Base-by-base conservation (phyloP, 2,888 invertebrate genomes). In the Thalpophila matura region DNA sequence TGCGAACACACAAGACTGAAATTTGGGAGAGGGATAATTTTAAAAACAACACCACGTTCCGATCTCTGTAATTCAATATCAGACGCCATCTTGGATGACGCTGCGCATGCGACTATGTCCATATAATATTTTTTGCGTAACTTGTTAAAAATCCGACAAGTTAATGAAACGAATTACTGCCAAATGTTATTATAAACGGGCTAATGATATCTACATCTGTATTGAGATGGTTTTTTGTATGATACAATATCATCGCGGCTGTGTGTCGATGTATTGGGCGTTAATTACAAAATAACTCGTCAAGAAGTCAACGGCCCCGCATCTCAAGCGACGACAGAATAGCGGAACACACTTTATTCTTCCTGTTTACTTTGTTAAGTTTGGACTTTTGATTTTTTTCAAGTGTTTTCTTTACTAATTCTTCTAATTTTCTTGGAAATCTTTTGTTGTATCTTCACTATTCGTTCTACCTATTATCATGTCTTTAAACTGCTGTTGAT, bases 231-330 rank as follows among this genome's bases (percentile, higher is more conserved):
- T 75, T 76, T 78, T 82, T 80, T 85, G 80, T 85, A 69, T 78
- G 56, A 74, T 60, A 74, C 74, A 77, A 75, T 79, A 80, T 77
- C 79, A 82, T 80, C 79, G 77, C 70, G 74, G 76, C 58, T 69
- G 60, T 74, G 51, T 74, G 79, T 73, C 69, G 77, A 81, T 83
- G 80, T 84, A 86, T 89, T 82, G 82, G 81, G 85, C 87, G 86
- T 84, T 90, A 90, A 89, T 91, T 90, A 89, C 86, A 82, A 86
- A 86, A 86, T 85, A 84, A 84, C 83, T 84, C 79, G 81, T 81
- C 81, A 82, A 83, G 79, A 79, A 86, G 88, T 87, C 89, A 87
- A 76, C 72, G 88, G 77, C 87, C 87, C 78, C 78, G 68, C 74
- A 78, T 70, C 63, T 67, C 67, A 83, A 87, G 82, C 69, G 63